Evolutionary conservation across 1,140 invertebrate species (phyloP).

Genomic region (Camponotus floridanus): DNA sequence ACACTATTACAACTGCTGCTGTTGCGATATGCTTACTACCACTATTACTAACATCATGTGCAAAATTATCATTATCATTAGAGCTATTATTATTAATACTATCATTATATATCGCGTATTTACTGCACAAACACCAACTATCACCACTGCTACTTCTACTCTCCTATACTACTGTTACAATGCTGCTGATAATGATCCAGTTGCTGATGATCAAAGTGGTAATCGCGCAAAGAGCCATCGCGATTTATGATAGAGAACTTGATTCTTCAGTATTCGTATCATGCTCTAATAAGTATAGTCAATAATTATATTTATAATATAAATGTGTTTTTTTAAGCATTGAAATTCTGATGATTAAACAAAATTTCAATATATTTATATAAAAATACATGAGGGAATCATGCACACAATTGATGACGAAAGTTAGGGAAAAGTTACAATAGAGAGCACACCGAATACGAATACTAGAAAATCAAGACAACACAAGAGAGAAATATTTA

Average conservation of each 20-base stretch:
- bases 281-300: neutral
- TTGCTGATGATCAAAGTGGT: conserved; percentile 50
- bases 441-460: neutral
- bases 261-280: conserved; percentile 32
- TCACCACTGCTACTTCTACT: conserved; percentile 60
- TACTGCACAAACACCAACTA: conserved; percentile 52
- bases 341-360: neutral
- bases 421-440: neutral
- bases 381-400: neutral
- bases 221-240: conserved; percentile 52
- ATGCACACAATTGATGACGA: neutral
- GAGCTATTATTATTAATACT: conserved; percentile 26
- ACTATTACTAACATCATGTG: conserved; percentile 15
- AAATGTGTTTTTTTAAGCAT: conserved; percentile 14
- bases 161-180: conserved; percentile 61
- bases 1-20: conserved; percentile 20
- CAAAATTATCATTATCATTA: conserved; percentile 32
- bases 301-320: neutral
- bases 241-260: conserved; percentile 52
- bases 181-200: conserved; percentile 41
- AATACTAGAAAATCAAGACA: conserved; percentile 48
- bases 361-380: conserved; percentile 30
- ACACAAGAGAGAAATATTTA: conserved; percentile 56
- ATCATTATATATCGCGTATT: conserved; percentile 14
- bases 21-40: conserved; percentile 4